phyloP scores from a whole-genome alignment of 2,113 vertebrate species.

The Leiothrix lutea region DNA sequence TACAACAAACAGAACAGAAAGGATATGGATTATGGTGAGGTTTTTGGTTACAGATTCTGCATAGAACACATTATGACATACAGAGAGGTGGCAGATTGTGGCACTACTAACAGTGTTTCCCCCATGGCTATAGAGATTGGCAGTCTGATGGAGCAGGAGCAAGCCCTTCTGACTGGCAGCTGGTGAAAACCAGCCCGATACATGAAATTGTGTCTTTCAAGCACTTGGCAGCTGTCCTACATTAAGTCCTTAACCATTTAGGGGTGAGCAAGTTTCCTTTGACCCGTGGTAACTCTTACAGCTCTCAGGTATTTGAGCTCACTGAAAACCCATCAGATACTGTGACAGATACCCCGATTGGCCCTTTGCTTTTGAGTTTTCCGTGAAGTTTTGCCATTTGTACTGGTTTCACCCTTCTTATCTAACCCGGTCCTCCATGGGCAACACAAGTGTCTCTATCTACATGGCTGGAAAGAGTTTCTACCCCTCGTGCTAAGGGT shows the following conservation, averaged over 20 bases:
- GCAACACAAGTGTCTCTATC: neutral
- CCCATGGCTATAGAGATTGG: rapidly evolving
- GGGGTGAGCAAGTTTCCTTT: neutral
- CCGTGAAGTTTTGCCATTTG: neutral
- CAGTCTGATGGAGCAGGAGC: neutral
- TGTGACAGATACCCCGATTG: neutral
- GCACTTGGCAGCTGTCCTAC: neutral
- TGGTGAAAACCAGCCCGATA: neutral
- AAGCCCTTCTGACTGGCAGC: neutral
- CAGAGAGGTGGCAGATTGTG: neutral
- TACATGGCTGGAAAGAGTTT: neutral
- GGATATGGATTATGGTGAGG: neutral
- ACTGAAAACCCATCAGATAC: neutral
- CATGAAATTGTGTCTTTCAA: neutral
- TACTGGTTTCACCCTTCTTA: neutral
- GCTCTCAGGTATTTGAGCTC: neutral
- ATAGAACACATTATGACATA: neutral
- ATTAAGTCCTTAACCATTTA: rapidly evolving
- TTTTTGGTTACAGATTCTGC: neutral
- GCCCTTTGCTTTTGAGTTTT: neutral
- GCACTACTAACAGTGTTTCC: neutral
- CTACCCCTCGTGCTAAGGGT: neutral
- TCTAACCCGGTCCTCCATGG: neutral
- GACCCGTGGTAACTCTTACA: neutral
- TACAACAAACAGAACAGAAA: neutral